Conservation (phyloP, 2,888 invertebrate species). For the Liodrosophila aerea region DNA sequence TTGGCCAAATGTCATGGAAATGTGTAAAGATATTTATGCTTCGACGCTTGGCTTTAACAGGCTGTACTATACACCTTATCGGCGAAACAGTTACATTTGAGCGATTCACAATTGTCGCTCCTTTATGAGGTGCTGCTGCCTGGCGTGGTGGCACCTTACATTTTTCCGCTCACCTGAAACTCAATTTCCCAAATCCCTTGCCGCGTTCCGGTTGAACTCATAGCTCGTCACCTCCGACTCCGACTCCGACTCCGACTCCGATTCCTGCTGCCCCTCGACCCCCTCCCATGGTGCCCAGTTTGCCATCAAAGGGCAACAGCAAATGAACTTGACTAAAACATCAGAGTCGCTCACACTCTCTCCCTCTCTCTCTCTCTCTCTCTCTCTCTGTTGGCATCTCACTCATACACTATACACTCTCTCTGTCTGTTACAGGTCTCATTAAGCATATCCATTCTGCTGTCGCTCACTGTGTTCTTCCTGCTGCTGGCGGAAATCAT, state of each 20-base stretch:
- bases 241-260: neutral
- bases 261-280: neutral
- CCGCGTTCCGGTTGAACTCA: constrained; percentile 30
- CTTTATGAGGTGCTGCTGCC: constrained; percentile 56
- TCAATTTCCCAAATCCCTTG: constrained; percentile 51
- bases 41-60: too few relatives aligned
- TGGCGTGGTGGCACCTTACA: constrained; percentile 37
- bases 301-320: constrained; percentile 15
- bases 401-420: too few relatives aligned
- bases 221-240: neutral
- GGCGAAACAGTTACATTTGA: constrained; percentile 32
- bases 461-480: constrained; percentile 98
- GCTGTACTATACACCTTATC: too few relatives aligned
- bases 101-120: constrained; percentile 49
- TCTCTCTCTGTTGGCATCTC: constrained; percentile 8
- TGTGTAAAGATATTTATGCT: constrained; percentile 12
- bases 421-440: constrained; percentile 87
- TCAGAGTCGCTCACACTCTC: constrained; percentile 16
- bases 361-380: constrained; percentile 64
- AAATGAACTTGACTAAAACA: constrained; percentile 47
- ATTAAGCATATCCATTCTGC: constrained; percentile 96
- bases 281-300: constrained; percentile 7
- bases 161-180: constrained; percentile 50
- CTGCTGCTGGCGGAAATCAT: constrained; percentile 94
- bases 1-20: constrained; percentile 4